Evolutionary conservation across 2,888 invertebrate species (phyloP).

Genomic region (Eutolmus rufibarbis): DNA sequence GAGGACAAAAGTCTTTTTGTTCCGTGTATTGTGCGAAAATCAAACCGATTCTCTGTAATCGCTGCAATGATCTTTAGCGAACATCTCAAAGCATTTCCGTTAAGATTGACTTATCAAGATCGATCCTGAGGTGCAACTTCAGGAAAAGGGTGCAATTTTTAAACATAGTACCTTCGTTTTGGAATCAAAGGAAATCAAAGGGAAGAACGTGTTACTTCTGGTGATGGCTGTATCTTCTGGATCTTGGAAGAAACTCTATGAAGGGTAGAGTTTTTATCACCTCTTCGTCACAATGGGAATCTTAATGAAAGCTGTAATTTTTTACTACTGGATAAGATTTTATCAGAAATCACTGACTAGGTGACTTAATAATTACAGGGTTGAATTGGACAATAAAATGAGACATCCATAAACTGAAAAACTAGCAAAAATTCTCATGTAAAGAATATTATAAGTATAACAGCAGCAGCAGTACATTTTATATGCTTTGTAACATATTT

Average conservation of each 20-base stretch:
- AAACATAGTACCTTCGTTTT: background rate
- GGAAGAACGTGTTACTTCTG: background rate
- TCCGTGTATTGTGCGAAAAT: slow-evolving; percentile 15
- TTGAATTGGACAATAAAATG: background rate
- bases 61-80: background rate
- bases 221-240: background rate
- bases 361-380: background rate
- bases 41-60: slow-evolving; percentile 10
- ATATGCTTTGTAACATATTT: too few species aligned
- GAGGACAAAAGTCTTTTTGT: slow-evolving; percentile 2
- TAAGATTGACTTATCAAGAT: slow-evolving; percentile 26
- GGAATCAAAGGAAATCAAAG: background rate
- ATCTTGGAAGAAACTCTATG: background rate
- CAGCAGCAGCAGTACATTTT: too few species aligned
- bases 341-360: background rate
- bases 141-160: background rate
- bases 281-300: background rate
- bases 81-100: slow-evolving; percentile 17
- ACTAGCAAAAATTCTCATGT: background rate
- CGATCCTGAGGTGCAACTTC: background rate
- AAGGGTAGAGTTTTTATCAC: background rate
- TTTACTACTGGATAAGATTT: background rate
- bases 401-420: background rate
- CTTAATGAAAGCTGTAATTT: background rate
- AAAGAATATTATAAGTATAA: background rate